Evolutionary conservation across 2,888 invertebrate species (phyloP).

Genomic region (Agapostemon virescens): DNA sequence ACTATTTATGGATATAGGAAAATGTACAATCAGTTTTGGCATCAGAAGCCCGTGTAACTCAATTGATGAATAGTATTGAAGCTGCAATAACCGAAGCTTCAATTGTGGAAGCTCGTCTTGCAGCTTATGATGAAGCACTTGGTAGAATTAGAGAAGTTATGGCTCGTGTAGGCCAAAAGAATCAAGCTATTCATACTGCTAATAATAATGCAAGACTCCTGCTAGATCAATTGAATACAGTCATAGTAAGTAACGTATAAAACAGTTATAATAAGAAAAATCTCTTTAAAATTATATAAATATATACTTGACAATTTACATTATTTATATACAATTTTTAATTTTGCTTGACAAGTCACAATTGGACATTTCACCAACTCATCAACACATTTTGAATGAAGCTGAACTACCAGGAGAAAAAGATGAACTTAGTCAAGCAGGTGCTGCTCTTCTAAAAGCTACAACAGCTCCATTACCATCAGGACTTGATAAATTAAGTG

Average conservation of each 20-base stretch:
- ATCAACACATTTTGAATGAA: slow-evolving; percentile 86
- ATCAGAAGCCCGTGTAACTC: slow-evolving; percentile 89
- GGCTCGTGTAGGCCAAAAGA: slow-evolving; percentile 95
- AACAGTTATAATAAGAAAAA: background rate
- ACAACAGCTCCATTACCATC: slow-evolving; percentile 81
- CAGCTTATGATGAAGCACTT: slow-evolving; percentile 90
- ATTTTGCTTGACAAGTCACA: slow-evolving; percentile 81
- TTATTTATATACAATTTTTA: slow-evolving; percentile 25
- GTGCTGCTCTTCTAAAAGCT: slow-evolving; percentile 88
- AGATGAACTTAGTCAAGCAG: slow-evolving; percentile 86
- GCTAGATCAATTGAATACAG: slow-evolving; percentile 88
- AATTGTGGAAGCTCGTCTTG: slow-evolving; percentile 87
- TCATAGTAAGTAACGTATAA: slow-evolving; percentile 84
- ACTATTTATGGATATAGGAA: slow-evolving; percentile 82
- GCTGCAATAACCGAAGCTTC: slow-evolving; percentile 89
- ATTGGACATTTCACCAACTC: slow-evolving; percentile 86
- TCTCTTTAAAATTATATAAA: background rate
- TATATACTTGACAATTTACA: background rate
- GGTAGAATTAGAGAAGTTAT: slow-evolving; percentile 93
- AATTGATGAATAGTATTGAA: slow-evolving; percentile 91
- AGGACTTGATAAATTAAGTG: slow-evolving; percentile 83
- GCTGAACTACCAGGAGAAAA: slow-evolving; percentile 87
- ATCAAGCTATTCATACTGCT: slow-evolving; percentile 91
- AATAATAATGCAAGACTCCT: slow-evolving; percentile 92
- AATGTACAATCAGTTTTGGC: slow-evolving; percentile 95